Evolutionary conservation across 2,888 invertebrate genomes (phyloP), one percentile per base, ranked within the genome.

Genomic region (Leptinotarsa rubiginosa): DNA sequence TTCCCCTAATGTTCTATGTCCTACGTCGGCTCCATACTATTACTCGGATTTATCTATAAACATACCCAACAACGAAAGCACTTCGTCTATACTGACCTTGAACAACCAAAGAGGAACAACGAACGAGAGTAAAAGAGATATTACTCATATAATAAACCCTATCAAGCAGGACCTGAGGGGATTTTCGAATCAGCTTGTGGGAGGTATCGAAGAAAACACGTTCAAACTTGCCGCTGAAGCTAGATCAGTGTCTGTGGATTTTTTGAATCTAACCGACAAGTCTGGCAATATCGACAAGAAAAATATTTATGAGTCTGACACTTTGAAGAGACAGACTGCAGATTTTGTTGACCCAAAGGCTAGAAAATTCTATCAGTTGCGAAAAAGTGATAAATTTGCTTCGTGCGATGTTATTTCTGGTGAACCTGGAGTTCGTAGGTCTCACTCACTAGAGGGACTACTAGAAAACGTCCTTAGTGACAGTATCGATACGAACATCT

Each of bases 11-110:
- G 75, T 76, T 4, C 79, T 82, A 20, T 76, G 72, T 54, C 82
- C 80, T 68, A 92, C 93, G 77, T 91, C 92, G 72, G 95, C 95
- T 49, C 96, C 96, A 0, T 96, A 96, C 84, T 96, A 96, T 84
- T 96, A 96, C 85, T 95, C 96, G 0, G 96, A 96, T 86, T 89
- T 92, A 68, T 92, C 89, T 3, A 82, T 86, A 81, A 85, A 86
- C 75, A 82, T 84, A 0, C 82, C 82, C 2, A 81, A 83, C 72
- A 83, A 80, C 25, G 83, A 84, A 54, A n/a, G 59, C 20, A 7
- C 49, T n/a, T 83, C 84, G 18, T 81, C 85, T 3, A 84, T 86
- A 31, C 78, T 87, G 75, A 87, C 87, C 52, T 82, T 95, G 49
- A 95, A 95, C 83, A 95, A 95, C 86, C 94, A 94, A 86, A 88